Base-by-base conservation (phyloP, 2,888 invertebrate species). In the Cerceris rybyensis region DNA sequence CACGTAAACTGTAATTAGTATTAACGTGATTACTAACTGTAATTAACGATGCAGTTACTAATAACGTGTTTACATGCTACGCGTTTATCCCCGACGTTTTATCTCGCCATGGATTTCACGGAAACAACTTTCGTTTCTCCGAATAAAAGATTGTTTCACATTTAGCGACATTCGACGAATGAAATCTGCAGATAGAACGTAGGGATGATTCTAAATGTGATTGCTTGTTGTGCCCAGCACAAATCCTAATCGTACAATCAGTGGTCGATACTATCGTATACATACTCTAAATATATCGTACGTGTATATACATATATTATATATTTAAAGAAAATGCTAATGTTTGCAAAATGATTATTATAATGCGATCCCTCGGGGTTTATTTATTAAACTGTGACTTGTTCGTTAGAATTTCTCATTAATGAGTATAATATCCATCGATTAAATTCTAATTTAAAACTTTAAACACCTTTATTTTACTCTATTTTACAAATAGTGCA, bases 231-330 rank as follows among this genome's bases (percentile, higher is more conserved):
- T 86, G 85, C 86, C 71, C 65, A 79, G 86, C 89, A 90, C 87
- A 85, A 85, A 87, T 86, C 81, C 77, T 89, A 87, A 86, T 87
- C 80, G 88, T 90, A 90, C 88, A 89, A 90, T 91, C 89, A 90
- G 81, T 88, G 85, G 79, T 87, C 83, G 86, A 87, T 83, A 84
- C 84, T 81, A 67, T 74, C 82, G 60, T 69, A 65, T 55, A 59
- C 57, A 55, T 14, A 63, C n/a, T 13, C 68, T n/a, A 59, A 13
- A 46, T 60, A 72, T 28, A 72, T 65, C 13, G 58, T 16, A 67
- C 13, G 54, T 16, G 16, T 63, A 54, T 55, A 28, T 63, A 54
- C 49, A 28, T 46, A 73, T 65, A 65, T 43, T 60, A 73, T 41
- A 60, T 39, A 66, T 59, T 63, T 42, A 43, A 63, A 42, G 59